Evolutionary conservation across 2,888 invertebrate genomes (phyloP).

Genomic region (Synanthedon vespiformis): DNA sequence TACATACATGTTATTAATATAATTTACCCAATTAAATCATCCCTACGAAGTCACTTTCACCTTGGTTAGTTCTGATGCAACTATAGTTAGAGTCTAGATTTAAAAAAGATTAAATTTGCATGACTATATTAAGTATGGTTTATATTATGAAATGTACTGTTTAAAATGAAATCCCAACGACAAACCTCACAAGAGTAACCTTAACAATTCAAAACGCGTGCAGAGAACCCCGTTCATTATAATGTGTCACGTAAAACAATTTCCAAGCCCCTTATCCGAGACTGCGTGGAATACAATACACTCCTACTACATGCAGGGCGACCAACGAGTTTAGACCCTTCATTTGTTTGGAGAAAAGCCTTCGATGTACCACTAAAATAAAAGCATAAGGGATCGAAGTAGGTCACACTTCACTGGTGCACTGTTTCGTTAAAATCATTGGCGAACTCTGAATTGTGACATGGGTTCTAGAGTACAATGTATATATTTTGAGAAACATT

Average conservation of each 20-base stretch:
- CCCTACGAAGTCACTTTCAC: no score
- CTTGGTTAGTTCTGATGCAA: no score
- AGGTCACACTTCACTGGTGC: background rate
- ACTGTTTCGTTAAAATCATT: conserved; percentile 5
- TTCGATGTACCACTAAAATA: background rate
- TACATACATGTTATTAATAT: no score
- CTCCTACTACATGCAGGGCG: conserved; percentile 6
- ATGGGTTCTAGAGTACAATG: conserved; percentile 6
- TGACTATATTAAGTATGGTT: no score
- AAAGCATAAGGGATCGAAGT: background rate
- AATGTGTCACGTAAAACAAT: conserved; percentile 55
- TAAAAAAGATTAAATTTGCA: no score
- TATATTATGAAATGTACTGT: background rate
- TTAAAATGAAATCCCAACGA: background rate
- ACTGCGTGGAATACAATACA: conserved; percentile 39
- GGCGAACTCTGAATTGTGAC: conserved; percentile 11
- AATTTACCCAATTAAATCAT: no score
- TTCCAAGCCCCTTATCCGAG: conserved; percentile 42
- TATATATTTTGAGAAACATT: no score
- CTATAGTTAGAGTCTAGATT: no score
- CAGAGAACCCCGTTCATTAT: conserved; percentile 33
- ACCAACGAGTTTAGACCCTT: conserved; percentile 4
- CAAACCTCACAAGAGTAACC: background rate
- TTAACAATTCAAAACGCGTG: conserved; percentile 30
- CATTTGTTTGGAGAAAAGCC: background rate